Conservation (phyloP, 2,113 vertebrate genomes). For the Melierax canorus region DNA sequence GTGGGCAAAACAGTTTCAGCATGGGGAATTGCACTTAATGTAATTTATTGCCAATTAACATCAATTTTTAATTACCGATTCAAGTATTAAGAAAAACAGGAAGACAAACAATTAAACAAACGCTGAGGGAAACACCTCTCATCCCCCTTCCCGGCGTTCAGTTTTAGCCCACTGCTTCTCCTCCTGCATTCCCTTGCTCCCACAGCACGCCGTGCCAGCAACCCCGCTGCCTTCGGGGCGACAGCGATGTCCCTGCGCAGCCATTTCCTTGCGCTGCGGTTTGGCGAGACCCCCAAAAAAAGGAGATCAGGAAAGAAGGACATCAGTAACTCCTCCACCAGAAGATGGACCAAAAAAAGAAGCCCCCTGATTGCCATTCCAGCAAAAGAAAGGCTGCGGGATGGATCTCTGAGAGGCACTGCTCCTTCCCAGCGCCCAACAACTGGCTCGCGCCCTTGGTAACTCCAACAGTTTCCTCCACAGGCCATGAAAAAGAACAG, state of each 20-base stretch:
- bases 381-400: neutral
- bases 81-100: neutral
- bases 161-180: neutral
- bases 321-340: neutral
- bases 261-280: fast-evolving
- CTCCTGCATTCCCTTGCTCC: neutral
- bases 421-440: neutral
- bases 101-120: neutral
- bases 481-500: neutral
- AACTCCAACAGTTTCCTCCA: neutral
- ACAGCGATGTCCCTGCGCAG: neutral
- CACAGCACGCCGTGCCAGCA: fast-evolving
- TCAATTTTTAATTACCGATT: neutral
- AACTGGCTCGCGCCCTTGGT: neutral
- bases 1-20: neutral
- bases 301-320: neutral
- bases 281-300: neutral
- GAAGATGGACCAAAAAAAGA: neutral
- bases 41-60: neutral
- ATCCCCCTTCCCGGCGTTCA: fast-evolving
- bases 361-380: neutral
- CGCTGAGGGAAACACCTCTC: neutral
- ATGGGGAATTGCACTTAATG: neutral
- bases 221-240: neutral
- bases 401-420: neutral